phyloP scores from a whole-genome alignment of 2,888 invertebrate species.

The Drosophila siamana region DNA sequence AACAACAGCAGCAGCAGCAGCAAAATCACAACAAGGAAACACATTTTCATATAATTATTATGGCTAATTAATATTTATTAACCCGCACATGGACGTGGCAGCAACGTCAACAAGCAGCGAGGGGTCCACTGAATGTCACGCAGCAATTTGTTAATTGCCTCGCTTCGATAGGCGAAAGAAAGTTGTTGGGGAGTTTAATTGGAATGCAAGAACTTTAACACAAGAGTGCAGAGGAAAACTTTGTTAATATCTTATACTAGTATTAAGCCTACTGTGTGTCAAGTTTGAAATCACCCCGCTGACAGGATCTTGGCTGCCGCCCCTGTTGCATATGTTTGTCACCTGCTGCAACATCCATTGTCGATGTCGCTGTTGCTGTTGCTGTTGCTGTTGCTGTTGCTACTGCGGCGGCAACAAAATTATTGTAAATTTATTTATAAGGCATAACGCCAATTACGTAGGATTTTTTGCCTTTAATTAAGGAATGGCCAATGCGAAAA shows the following conservation, averaged over 20 bases:
- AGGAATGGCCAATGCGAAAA: constrained; percentile 77
- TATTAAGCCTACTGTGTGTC: too few species aligned
- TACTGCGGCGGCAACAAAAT: constrained; percentile 38
- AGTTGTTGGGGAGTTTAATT: too few species aligned
- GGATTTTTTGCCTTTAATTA: constrained; percentile 65
- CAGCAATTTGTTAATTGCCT: not conserved
- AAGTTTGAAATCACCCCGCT: too few species aligned
- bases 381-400: constrained; percentile 11
- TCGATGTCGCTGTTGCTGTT: not conserved
- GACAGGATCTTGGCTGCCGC: not conserved
- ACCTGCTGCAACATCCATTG: too few species aligned
- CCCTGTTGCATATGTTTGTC: constrained; percentile 4
- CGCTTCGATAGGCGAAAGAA: too few species aligned
- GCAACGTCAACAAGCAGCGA: not conserved
- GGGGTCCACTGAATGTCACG: constrained; percentile 4
- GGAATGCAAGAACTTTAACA: too few species aligned
- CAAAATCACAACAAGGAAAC: constrained; percentile 27
- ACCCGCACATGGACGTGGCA: constrained; percentile 24
- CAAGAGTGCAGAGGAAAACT: too few species aligned
- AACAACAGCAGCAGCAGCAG: constrained; percentile 18
- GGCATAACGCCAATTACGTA: constrained; percentile 69
- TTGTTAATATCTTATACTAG: too few species aligned
- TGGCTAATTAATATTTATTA: constrained; percentile 74
- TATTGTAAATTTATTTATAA: constrained; percentile 75
- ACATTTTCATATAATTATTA: constrained; percentile 63